Percentiles rank a stretch among this genome's conserved stretches.
These are phyloP conservation scores for Drosophila tanythrix DNA, from an alignment of 2,888 invertebrate genomes.

Conservation along the genomic window DNA sequence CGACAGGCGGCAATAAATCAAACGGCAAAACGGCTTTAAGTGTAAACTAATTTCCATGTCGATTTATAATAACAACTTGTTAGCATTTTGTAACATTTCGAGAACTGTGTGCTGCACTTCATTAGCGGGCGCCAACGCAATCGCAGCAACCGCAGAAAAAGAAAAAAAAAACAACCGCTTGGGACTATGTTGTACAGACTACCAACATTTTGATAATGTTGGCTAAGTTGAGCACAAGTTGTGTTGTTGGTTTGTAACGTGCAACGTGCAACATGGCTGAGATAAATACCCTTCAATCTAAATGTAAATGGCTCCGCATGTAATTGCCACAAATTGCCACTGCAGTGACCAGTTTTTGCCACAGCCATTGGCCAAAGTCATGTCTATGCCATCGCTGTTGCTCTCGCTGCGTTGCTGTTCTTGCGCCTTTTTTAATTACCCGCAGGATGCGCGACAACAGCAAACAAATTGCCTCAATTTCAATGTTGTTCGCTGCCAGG, in stretches of 20 bases:
- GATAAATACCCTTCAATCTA: slow-evolving; percentile 82
- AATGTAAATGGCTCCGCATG: slow-evolving; percentile 83
- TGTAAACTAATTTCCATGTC: slow-evolving; percentile 84
- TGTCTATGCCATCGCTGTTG: slow-evolving; percentile 62
- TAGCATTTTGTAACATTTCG: slow-evolving; percentile 73
- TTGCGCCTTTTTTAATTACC: slow-evolving; percentile 82
- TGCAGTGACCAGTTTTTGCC: slow-evolving; percentile 81
- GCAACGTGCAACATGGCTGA: slow-evolving; percentile 58
- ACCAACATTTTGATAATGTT: slow-evolving; percentile 59
- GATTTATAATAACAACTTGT: slow-evolving; percentile 83
- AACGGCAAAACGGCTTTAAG: slow-evolving; percentile 79
- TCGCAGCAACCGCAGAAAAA: slow-evolving; percentile 4
- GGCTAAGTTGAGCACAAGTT: slow-evolving; percentile 38
- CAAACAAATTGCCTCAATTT: slow-evolving; percentile 82
- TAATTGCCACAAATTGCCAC: slow-evolving; percentile 83
- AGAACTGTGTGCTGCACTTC: slow-evolving; percentile 62
- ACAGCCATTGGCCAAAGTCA: slow-evolving; percentile 72
- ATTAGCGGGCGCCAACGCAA: slow-evolving; percentile 76
- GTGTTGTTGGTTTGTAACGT: slow-evolving; percentile 21
- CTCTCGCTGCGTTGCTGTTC: slow-evolving; percentile 68
- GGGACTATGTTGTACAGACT: slow-evolving; percentile 3
- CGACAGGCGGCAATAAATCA: slow-evolving; percentile 82
- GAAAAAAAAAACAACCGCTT: neutral
- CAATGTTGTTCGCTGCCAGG: slow-evolving; percentile 77
- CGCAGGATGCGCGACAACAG: slow-evolving; percentile 82